phyloP scores from a whole-genome alignment of 2,888 invertebrate species.

The Tetragonula carbonaria region DNA sequence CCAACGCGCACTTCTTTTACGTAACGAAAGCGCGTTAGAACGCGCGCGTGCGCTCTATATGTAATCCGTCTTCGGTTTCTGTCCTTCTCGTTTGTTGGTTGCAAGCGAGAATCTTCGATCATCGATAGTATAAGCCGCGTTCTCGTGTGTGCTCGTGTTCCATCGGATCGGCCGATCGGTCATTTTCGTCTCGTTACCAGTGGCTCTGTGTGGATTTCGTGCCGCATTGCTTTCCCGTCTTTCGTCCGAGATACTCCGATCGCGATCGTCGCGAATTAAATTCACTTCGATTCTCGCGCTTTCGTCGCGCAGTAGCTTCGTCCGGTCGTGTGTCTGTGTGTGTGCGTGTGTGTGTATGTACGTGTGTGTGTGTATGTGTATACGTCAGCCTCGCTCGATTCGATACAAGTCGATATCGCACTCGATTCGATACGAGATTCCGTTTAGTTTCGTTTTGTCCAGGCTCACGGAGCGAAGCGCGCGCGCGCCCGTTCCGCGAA shows the following conservation, averaged over 20 bases:
- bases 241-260: constrained; percentile 28
- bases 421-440: constrained; percentile 39
- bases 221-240: constrained; percentile 21
- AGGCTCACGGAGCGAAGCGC: constrained; percentile 48
- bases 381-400: constrained; percentile 9
- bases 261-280: constrained; percentile 4
- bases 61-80: constrained; percentile 57
- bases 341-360: too few relatives aligned
- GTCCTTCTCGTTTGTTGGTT: constrained; percentile 39
- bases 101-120: constrained; percentile 64
- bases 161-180: constrained; percentile 60
- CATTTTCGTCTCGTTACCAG: constrained; percentile 47
- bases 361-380: too few relatives aligned
- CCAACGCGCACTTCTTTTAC: constrained; percentile 77
- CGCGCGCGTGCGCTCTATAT: constrained; percentile 68
- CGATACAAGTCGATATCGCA: constrained; percentile 28
- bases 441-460: constrained; percentile 26
- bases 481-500: constrained; percentile 45
- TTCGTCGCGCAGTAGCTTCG: constrained; percentile 4
- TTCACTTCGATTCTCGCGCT: constrained; percentile 56
- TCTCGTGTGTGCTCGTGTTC: constrained; percentile 61
- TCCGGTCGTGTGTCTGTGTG: not conserved
- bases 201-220: constrained; percentile 40
- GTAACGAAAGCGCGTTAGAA: constrained; percentile 72
- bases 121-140: constrained; percentile 57